phyloP scores from a whole-genome alignment of 2,797 vertebrate genomes.

The Coluber constrictor region DNA sequence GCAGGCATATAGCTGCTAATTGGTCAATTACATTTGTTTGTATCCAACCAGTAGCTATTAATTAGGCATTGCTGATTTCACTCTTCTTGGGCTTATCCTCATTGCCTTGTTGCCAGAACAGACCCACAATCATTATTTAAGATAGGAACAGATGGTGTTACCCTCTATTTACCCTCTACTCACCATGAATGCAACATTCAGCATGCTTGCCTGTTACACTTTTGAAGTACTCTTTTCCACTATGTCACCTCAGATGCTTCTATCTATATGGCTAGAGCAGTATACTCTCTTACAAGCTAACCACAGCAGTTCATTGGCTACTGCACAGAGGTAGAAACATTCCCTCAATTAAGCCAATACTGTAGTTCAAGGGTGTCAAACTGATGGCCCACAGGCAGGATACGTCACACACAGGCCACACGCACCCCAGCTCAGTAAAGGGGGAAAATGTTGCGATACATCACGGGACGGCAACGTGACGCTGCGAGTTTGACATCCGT shows the following conservation, averaged over 20 bases:
- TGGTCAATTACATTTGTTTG: background rate
- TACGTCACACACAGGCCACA: no score
- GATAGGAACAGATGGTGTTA: background rate
- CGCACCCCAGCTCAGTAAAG: no score
- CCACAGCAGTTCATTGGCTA: background rate
- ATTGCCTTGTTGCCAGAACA: background rate
- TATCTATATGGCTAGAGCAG: background rate
- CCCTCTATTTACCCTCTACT: background rate
- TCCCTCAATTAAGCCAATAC: background rate
- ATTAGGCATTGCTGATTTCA: background rate
- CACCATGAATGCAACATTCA: background rate
- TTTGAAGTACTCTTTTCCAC: background rate
- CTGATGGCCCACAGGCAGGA: no score
- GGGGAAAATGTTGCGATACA: no score
- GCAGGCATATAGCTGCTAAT: background rate
- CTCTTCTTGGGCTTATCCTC: background rate
- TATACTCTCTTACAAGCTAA: background rate
- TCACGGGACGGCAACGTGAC: no score
- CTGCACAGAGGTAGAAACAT: background rate
- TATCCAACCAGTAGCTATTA: background rate
- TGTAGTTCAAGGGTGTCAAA: background rate
- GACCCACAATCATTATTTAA: background rate
- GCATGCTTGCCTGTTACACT: background rate
- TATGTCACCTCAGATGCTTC: background rate
- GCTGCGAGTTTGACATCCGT: no score